Conservation (phyloP, 2,113 vertebrate genomes). For the Rallus limicola region DNA sequence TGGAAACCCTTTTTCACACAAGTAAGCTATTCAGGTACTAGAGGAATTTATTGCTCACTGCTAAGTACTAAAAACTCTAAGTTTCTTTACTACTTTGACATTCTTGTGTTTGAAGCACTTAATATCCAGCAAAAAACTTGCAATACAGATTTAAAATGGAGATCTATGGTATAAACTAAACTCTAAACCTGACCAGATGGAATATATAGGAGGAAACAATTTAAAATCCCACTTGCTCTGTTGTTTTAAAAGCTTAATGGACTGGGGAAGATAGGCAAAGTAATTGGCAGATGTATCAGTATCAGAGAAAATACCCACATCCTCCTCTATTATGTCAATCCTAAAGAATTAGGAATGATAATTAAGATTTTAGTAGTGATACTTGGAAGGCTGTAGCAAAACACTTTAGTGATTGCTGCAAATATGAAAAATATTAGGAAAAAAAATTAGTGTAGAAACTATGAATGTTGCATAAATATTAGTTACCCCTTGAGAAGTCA, state of each 20-base stretch:
- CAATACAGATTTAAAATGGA: neutral
- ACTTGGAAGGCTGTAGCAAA: neutral
- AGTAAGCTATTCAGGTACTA: neutral
- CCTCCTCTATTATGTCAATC: neutral
- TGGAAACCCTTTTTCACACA: neutral
- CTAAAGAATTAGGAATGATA: neutral
- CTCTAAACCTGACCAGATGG: neutral
- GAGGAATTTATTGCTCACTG: neutral
- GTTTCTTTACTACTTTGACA: neutral
- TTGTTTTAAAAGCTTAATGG: neutral
- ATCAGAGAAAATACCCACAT: neutral
- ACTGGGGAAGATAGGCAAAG: neutral
- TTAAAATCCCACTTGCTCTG: neutral
- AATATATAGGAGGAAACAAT: neutral
- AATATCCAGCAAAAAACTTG: neutral
- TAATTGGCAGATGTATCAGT: neutral
- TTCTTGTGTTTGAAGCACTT: neutral
- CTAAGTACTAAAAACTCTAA: neutral
- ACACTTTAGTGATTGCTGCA: neutral
- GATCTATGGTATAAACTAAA: neutral
- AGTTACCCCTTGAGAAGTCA: neutral
- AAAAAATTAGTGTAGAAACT: neutral
- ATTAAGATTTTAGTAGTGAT: neutral
- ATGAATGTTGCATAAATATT: neutral
- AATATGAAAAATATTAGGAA: neutral